Evolutionary conservation across 2,888 invertebrate species (phyloP), one percentile per base, ranked within the genome.

Genomic region (Balanococcus diminutus): DNA sequence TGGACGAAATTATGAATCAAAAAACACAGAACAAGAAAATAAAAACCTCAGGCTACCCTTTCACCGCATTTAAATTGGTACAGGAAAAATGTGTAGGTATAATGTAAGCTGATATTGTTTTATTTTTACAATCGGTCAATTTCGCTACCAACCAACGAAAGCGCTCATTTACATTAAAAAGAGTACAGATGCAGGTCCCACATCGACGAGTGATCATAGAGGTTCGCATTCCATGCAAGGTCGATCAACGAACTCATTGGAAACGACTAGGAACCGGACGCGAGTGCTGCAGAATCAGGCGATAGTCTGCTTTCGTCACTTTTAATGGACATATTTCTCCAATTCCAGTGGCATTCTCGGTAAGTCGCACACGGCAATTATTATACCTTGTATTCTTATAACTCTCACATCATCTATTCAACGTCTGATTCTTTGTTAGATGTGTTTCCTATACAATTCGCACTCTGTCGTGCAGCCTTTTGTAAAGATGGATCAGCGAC

Each of bases 221-320:
- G 67, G 67, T 84, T 84, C 67, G n/a, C 84, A 84, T 84, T 84
- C 84, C 84, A 84, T 39, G 84, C 84, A 84, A 84, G 84, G 84
- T 84, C 84, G 84, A 84, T 84, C 84, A 84, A 84, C 84, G 84
- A 84, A 84, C 84, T 84, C 61, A 61, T 39, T 84, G 84, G 84
- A 84, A 84, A 84, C 83, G 72, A 16, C 84, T 67, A 28, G 84
- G 67, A 84, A 84, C 84, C 84, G 84, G 84, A 84, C 84, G 67
- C 67, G 84, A 61, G 83, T n/a, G 19, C 46, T 31, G 16, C 72
- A 22, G 84, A 84, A 84, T 84, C 84, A 32, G 56, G 84, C 36
- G 61, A 84, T 67, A 67, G 67, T 84, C 67, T 84, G 84, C 84
- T 84, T 84, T 84, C 84, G 84, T 84, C 56, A 84, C 61, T 84